Base-by-base conservation (phyloP, 2,888 invertebrate genomes). In the Acleris emargana region DNA sequence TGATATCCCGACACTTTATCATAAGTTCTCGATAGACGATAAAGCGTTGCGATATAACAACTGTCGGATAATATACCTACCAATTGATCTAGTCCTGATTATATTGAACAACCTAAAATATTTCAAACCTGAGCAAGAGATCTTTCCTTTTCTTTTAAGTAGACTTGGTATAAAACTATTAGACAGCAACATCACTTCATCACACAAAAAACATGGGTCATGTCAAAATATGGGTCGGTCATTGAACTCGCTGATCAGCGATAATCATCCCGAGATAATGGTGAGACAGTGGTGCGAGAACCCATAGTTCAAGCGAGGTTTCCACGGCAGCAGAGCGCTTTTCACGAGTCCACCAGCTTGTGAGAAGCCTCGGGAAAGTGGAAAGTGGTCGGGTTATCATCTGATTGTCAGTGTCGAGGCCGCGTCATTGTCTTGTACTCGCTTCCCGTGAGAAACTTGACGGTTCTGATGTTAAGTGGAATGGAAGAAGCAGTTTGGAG, bases 321-420 rank as follows among this genome's bases (percentile, higher is more conserved):
- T 61, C 61, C 61, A 61, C 64, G 32, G 16, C 51, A 51, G 38
- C 50, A 67, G 61, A 62, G 71, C 71, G 75, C 75, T 80, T 83
- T 82, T 80, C 86, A 82, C 77, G 67, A 70, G 64, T 71, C 77
- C 68, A 75, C 77, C 77, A 75, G 75, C 71, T 78, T 80, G 86
- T 88, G 88, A 79, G 88, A 89, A 88, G 76, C 70, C 76, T 76
- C 81, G 84, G 84, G 89, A 91, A 91, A 90, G 89, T 91, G 83
- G 91, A 91, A 91, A 91, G 91, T 86, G 81, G 75, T 76, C 57
- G 64, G 68, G 76, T 79, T 81, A 81, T 77, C 78, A 77, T 81
- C 76, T 71, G 78, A 91, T 90, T 90, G 90, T 89, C 88, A 90
- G 80, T 87, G 87, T 79, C 86, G 82, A 83, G 87, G 86, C 82